A percentile compares a stretch with the other conserved stretches of the same genome.
Conservation (phyloP, 2,113 vertebrate genomes). For the Spea bombifrons region DNA sequence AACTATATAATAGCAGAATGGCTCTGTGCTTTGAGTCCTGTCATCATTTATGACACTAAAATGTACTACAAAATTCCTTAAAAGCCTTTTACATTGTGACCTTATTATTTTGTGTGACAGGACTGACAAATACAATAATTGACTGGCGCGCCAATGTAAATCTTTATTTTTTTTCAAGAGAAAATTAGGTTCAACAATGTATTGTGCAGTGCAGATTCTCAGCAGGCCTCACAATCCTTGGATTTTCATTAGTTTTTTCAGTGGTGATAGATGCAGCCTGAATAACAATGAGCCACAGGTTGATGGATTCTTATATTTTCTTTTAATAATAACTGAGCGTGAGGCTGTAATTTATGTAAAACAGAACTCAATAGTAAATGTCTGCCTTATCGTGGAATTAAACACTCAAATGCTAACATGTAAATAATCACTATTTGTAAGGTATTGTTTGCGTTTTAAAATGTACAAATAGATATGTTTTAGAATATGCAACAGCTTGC, state of each 20-base stretch:
- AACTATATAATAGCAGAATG: no score
- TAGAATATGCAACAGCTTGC: neutral
- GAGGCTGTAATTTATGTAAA: conserved; percentile 50
- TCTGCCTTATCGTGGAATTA: conserved; percentile 48
- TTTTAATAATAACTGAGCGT: conserved; percentile 54
- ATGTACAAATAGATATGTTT: conserved; percentile 21
- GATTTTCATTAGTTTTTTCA: conserved; percentile 77
- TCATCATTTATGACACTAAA: no score
- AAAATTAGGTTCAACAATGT: conserved; percentile 68
- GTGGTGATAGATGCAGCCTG: conserved; percentile 61
- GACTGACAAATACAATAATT: conserved; percentile 10
- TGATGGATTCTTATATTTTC: conserved; percentile 52
- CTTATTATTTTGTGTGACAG: conserved; percentile 9
- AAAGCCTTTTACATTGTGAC: neutral
- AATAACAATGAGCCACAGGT: conserved; percentile 73
- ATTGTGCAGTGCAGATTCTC: conserved; percentile 69
- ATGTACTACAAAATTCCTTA: neutral
- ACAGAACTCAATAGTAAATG: conserved; percentile 52
- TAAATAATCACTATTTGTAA: conserved; percentile 31
- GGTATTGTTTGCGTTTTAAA: conserved; percentile 4
- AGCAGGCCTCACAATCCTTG: conserved; percentile 66
- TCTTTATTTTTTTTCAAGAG: conserved; percentile 40
- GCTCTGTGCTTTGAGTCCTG: no score
- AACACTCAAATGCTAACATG: conserved; percentile 50
- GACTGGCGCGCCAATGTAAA: neutral